These are phyloP conservation scores for Margarornis squamiger DNA, from an alignment of 2,797 vertebrate genomes.

Conservation along the genomic window DNA sequence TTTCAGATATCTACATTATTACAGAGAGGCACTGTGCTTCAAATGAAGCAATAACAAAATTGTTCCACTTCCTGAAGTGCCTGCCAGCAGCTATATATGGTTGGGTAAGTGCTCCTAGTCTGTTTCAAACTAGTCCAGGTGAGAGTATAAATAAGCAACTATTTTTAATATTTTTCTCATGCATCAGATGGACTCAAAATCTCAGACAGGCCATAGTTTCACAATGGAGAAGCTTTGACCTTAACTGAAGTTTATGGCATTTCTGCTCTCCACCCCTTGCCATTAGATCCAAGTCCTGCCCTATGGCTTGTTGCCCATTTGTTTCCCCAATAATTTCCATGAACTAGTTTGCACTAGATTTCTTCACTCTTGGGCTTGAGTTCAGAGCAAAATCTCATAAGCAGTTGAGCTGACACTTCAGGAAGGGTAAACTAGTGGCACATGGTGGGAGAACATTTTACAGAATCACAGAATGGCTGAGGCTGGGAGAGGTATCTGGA, in stretches of 20 bases:
- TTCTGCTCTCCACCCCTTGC: neutral
- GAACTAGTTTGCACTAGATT: neutral
- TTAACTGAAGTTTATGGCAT: neutral
- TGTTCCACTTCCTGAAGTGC: neutral
- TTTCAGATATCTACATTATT: neutral
- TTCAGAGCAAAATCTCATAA: neutral
- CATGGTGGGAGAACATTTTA: neutral
- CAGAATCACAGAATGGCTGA: neutral
- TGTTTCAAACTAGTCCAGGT: neutral
- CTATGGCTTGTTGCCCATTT: neutral
- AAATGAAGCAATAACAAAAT: neutral
- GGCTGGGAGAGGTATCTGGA: neutral
- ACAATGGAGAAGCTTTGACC: neutral
- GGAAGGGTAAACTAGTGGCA: neutral
- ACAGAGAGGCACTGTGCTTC: neutral
- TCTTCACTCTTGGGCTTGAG: neutral
- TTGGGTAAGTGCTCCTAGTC: neutral
- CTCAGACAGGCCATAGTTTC: neutral
- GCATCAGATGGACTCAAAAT: neutral
- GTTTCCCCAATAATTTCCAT: neutral
- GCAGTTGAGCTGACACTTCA: neutral
- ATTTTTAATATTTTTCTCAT: neutral
- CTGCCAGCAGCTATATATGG: neutral
- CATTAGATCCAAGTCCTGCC: neutral
- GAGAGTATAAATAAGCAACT: neutral